Percentiles rank a stretch among this genome's conserved stretches.
phyloP scores from a whole-genome alignment of 2,113 vertebrate genomes.

The Daboia siamensis region DNA sequence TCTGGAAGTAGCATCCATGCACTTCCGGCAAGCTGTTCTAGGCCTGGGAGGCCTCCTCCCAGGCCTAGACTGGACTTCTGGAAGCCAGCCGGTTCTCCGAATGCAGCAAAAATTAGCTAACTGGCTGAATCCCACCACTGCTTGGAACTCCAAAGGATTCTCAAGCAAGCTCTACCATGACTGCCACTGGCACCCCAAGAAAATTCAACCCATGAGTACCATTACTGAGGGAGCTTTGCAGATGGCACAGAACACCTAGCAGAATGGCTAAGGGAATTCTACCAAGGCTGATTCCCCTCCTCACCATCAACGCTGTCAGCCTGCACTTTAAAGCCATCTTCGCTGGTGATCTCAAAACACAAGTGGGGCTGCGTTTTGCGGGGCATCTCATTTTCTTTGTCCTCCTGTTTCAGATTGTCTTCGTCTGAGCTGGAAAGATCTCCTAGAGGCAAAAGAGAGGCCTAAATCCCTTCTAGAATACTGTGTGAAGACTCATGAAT shows the following conservation, averaged over 20 bases:
- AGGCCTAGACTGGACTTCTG: no score
- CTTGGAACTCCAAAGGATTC: neutral
- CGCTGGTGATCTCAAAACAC: conserved; percentile 84
- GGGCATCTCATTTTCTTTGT: conserved; percentile 70
- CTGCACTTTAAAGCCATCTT: conserved; percentile 85
- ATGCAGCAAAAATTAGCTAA: no score
- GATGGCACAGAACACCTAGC: no score
- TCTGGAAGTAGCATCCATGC: no score
- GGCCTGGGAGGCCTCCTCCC: no score
- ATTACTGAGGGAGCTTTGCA: neutral
- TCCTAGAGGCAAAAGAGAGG: conserved; percentile 17
- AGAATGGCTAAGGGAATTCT: neutral
- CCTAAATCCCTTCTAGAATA: neutral
- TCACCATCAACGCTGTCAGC: conserved; percentile 88
- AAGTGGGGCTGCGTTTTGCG: conserved; percentile 78
- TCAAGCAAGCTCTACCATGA: no score
- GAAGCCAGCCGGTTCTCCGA: no score
- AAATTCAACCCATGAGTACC: no score
- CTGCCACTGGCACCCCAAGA: neutral
- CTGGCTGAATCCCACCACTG: no score
- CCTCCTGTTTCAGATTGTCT: conserved; percentile 63
- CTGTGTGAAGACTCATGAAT: neutral
- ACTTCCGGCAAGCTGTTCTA: no score
- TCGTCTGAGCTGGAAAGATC: conserved; percentile 81
- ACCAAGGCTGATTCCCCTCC: neutral